Evolutionary conservation across 2,888 invertebrate genomes (phyloP), one percentile per base, ranked within the genome.

Genomic region (Scaptomyza tumidula): DNA sequence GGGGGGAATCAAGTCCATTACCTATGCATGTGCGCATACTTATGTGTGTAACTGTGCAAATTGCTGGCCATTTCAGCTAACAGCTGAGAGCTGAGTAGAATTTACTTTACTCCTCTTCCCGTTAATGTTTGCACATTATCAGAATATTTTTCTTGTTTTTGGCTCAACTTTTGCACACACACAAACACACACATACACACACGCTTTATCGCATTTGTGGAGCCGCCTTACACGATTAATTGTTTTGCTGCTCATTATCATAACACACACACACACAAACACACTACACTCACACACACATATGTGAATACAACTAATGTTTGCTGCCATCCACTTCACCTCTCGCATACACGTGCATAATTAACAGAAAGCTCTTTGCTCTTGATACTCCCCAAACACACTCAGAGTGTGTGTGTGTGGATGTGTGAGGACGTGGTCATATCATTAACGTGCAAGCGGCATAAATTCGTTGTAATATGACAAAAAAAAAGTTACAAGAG

Each of bases 361-460:
- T 83, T 83, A 87, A 77, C 59, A 55, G 41, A 60, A 54, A 54
- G 57, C 59, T 59, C 56, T 56, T 64, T 59, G 52, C 64, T 55
- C 41, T 54, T 37, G 19, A 13, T 52, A 39, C 52, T 52, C 52
- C 55, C 45, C 9, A 14, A 19, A 43, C 13, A 33, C 19, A 37
- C 37, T 9, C 33, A 33, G 24, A 24, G 24, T 24, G 5, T 3
- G 24, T 24, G 24, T 24, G 5, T 24, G 24, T 24, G 61, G n/a
- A n/a, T 65, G 64, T 19, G 19, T 19, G 19, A 1, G 19, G 52
- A 64, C 63, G 45, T 67, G 68, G 72, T 50, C 82, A 85, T 87
- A 78, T 82, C 83, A 85, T 84, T 85, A 87, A 82, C 72, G 82
- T 78, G 67, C 74, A 66, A 69, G 70, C 63, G 76, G 69, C 82